These are phyloP conservation scores for Scrobipalpa costella DNA, from an alignment of 2,888 invertebrate genomes.

Conservation along the genomic window DNA sequence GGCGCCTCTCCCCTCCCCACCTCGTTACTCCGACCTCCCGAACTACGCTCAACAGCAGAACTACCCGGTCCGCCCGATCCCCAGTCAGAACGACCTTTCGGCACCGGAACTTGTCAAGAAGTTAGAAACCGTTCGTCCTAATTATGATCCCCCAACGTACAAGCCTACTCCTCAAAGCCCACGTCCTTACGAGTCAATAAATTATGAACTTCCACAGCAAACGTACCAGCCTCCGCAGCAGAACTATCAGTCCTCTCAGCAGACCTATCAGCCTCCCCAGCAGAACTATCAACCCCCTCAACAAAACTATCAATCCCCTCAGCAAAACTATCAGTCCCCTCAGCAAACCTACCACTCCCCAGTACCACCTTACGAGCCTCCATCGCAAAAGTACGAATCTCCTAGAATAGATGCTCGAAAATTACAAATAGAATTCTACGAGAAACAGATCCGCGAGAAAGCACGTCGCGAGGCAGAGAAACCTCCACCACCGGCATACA, in stretches of 20 bases:
- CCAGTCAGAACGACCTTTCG: conserved; percentile 65
- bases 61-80: conserved; percentile 62
- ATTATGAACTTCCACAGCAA: not conserved
- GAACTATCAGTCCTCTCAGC: conserved; percentile 1
- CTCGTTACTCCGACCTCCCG: conserved; percentile 41
- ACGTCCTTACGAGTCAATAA: not conserved
- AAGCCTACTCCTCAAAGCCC: conserved; percentile 15
- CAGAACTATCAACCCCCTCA: conserved; percentile 11
- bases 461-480: conserved; percentile 48
- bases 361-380: conserved; percentile 13
- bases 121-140: conserved; percentile 43
- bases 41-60: conserved; percentile 48
- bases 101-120: conserved; percentile 71
- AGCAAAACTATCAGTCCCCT: conserved; percentile 3
- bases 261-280: not conserved
- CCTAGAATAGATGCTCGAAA: conserved; percentile 66
- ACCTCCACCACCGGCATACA: conserved; percentile 57
- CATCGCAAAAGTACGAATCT: conserved; percentile 34
- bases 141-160: conserved; percentile 42
- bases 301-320: conserved; percentile 31
- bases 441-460: conserved; percentile 72
- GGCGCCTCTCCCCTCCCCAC: conserved; percentile 40
- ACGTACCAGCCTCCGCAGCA: conserved; percentile 3
- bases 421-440: conserved; percentile 76
- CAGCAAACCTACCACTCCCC: conserved; percentile 1